phyloP scores from a whole-genome alignment of 92 coral and sea anemone species.

The Muricea muricata region DNA sequence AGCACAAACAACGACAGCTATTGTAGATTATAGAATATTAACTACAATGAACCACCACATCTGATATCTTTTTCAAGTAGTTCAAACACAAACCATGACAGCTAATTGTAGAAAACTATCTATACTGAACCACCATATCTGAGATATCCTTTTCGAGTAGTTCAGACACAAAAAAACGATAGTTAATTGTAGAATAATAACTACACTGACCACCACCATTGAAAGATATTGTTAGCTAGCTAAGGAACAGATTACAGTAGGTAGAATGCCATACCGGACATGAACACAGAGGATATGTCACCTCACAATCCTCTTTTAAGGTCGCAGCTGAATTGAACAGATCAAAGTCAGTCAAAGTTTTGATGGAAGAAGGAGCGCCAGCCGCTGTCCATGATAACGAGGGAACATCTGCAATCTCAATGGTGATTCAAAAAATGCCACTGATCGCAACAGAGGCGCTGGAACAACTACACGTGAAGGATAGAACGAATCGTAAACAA shows the following conservation, averaged over 20 bases:
- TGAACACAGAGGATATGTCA: no score
- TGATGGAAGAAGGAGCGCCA: conserved; percentile 84
- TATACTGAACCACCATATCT: no score
- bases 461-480: conserved; percentile 89
- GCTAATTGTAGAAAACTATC: no score
- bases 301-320: conserved; percentile 39
- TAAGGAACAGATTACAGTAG: no score
- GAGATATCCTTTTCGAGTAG: no score
- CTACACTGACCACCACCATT: no score
- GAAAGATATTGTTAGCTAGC: no score
- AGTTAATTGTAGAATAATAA: no score
- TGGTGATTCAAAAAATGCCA: conserved; percentile 96
- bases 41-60: neutral
- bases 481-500: conserved; percentile 95
- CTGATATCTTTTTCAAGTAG: no score
- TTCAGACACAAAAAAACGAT: no score
- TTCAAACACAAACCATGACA: neutral
- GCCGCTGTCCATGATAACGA: conserved; percentile 91
- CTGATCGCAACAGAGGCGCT: conserved; percentile 80
- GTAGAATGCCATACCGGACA: no score
- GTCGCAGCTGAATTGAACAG: conserved; percentile 97
- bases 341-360: conserved; percentile 85
- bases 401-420: conserved; percentile 90
- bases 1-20: no score
- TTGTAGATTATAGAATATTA: neutral